phyloP scores from a whole-genome alignment of 2,113 vertebrate genomes.

The Candoia aspera region DNA sequence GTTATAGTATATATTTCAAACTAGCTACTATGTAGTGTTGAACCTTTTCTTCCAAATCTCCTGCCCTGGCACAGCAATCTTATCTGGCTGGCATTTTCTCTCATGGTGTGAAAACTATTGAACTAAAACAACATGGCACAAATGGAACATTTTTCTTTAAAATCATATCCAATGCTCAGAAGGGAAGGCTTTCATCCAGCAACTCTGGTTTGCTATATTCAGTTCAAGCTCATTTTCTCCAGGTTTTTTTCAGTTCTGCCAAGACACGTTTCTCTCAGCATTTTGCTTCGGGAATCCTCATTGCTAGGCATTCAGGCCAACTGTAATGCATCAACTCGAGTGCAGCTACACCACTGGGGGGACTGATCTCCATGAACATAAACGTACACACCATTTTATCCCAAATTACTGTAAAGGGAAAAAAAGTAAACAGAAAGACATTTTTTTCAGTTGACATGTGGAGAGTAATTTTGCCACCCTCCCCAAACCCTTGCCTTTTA shows the following conservation, averaged over 20 bases:
- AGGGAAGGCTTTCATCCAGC: constrained; percentile 20
- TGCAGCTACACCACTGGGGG: neutral
- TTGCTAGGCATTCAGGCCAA: constrained; percentile 19
- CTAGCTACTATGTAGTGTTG: neutral
- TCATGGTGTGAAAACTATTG: constrained; percentile 17
- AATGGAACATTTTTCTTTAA: constrained; percentile 29
- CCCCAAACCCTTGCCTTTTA: neutral
- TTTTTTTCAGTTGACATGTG: neutral
- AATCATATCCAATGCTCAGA: constrained; percentile 16
- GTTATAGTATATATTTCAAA: constrained; percentile 7
- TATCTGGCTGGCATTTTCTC: constrained; percentile 28
- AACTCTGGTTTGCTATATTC: constrained; percentile 5
- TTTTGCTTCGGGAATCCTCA: constrained; percentile 1
- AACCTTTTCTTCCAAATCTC: constrained; percentile 14
- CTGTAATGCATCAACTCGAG: constrained; percentile 2
- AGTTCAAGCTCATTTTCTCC: constrained; percentile 5
- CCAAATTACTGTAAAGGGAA: neutral
- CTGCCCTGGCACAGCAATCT: constrained; percentile 9
- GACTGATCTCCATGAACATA: neutral
- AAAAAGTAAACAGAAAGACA: neutral
- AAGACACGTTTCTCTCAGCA: constrained; percentile 16
- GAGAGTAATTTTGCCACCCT: neutral
- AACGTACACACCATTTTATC: neutral
- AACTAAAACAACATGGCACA: constrained; percentile 33
- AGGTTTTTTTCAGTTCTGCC: constrained; percentile 15